These are phyloP conservation scores for Euwallacea fornicatus DNA, from an alignment of 1,140 invertebrate species.

Conservation along the genomic window DNA sequence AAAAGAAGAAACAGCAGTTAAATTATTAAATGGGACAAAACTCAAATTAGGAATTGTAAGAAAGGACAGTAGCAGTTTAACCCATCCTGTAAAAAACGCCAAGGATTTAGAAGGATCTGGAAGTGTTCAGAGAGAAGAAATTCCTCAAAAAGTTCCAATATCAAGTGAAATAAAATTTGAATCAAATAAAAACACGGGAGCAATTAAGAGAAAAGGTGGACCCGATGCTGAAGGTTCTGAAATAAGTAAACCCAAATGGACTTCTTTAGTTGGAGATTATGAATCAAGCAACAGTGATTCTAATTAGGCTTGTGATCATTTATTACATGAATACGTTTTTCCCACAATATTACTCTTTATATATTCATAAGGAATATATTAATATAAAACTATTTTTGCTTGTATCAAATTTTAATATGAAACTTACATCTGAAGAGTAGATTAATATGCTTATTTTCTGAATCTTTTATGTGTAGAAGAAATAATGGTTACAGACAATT, in stretches of 20 bases:
- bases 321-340: too few relatives aligned
- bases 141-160: background rate
- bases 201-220: conserved; percentile 1
- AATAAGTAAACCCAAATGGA: conserved; percentile 8
- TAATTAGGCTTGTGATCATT: conserved; percentile 2
- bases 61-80: conserved; percentile 12
- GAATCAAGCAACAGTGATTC: conserved; percentile 15
- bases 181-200: background rate
- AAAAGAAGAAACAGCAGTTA: conserved; percentile 49
- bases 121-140: background rate
- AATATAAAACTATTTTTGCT: too few relatives aligned
- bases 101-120: background rate
- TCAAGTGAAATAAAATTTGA: background rate
- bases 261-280: conserved; percentile 40
- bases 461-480: too few relatives aligned
- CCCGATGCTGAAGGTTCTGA: background rate
- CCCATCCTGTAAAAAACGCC: background rate
- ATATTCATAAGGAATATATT: too few relatives aligned
- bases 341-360: too few relatives aligned
- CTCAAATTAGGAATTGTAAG: conserved; percentile 42
- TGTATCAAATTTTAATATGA: too few relatives aligned
- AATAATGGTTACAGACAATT: too few relatives aligned
- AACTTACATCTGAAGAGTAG: too few relatives aligned
- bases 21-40: conserved; percentile 40
- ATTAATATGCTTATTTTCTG: too few relatives aligned